phyloP scores from a whole-genome alignment of 2,797 vertebrate genomes.

The Ptychobarbus kaznakovi region DNA sequence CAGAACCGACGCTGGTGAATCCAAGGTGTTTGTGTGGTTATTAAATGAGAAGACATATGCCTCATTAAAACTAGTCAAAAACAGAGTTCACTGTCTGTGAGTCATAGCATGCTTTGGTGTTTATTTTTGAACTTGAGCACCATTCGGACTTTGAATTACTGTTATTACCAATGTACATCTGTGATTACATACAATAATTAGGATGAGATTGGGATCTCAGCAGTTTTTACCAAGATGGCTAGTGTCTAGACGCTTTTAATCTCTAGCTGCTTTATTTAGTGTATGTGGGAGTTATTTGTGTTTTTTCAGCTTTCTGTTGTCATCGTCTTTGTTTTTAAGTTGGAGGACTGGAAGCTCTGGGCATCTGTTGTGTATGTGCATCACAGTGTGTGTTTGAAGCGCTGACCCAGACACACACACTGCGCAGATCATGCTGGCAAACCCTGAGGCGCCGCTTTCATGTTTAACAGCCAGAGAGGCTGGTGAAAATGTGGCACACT shows the following conservation, averaged over 20 bases:
- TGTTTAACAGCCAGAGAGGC: conserved; percentile 51
- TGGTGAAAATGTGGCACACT: conserved; percentile 41
- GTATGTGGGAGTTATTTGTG: not conserved
- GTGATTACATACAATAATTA: not conserved
- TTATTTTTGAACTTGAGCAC: not conserved
- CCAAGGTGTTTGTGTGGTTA: conserved; percentile 57
- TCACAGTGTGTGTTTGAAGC: conserved; percentile 36
- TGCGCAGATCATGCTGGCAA: conserved; percentile 33
- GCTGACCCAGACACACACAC: conserved; percentile 25
- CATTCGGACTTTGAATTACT: not conserved
- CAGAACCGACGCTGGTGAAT: conserved; percentile 56
- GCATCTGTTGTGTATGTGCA: conserved; percentile 9
- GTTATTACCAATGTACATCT: not conserved
- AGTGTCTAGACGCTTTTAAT: conserved; percentile 6
- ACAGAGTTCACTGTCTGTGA: conserved; percentile 64
- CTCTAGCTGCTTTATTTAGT: conserved; percentile 11
- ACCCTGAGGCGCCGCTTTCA: conserved; percentile 52
- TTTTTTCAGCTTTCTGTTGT: conserved; percentile 1
- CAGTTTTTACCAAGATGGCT: not conserved
- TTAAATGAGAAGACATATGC: conserved; percentile 74
- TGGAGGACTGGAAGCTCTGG: conserved; percentile 17
- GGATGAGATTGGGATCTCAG: not conserved
- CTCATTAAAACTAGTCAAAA: conserved; percentile 80
- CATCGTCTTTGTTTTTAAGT: conserved; percentile 2
- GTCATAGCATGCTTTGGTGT: conserved; percentile 52